Evolutionary conservation across 2,888 invertebrate genomes (phyloP).

Genomic region (Thecophora atra): DNA sequence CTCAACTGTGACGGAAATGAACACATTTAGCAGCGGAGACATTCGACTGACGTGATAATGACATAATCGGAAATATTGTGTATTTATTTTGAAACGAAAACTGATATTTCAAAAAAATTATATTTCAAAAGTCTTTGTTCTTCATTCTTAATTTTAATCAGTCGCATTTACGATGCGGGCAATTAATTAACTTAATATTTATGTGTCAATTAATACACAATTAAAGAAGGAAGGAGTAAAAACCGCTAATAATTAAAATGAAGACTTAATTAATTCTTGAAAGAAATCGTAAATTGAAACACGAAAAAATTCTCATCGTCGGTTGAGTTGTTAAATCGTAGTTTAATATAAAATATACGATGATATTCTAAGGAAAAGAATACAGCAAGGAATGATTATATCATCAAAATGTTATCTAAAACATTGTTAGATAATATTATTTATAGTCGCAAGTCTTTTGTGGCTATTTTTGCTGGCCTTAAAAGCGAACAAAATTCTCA

Average conservation of each 20-base stretch:
- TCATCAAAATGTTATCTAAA: too few relatives aligned
- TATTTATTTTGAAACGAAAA: not conserved
- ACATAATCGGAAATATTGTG: constrained; percentile 51
- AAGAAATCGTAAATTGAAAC: too few relatives aligned
- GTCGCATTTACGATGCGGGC: not conserved
- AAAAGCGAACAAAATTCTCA: not conserved
- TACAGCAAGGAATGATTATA: not conserved
- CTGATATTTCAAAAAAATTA: not conserved
- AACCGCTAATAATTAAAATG: not conserved
- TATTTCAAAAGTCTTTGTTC: not conserved
- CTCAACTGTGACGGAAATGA: constrained; percentile 55
- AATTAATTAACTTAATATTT: constrained; percentile 16
- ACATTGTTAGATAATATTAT: too few relatives aligned
- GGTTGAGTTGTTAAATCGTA: too few relatives aligned
- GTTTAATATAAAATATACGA: too few relatives aligned
- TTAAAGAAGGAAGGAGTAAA: not conserved
- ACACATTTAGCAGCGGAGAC: constrained; percentile 33
- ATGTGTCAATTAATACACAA: not conserved
- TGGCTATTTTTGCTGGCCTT: not conserved
- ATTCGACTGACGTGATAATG: constrained; percentile 43
- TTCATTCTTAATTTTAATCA: not conserved
- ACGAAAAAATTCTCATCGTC: too few relatives aligned
- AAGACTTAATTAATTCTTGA: not conserved
- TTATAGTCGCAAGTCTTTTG: too few relatives aligned
- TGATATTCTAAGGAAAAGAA: too few relatives aligned